Conservation (phyloP, 2,888 invertebrate species). For the Tenthredo amoena region DNA sequence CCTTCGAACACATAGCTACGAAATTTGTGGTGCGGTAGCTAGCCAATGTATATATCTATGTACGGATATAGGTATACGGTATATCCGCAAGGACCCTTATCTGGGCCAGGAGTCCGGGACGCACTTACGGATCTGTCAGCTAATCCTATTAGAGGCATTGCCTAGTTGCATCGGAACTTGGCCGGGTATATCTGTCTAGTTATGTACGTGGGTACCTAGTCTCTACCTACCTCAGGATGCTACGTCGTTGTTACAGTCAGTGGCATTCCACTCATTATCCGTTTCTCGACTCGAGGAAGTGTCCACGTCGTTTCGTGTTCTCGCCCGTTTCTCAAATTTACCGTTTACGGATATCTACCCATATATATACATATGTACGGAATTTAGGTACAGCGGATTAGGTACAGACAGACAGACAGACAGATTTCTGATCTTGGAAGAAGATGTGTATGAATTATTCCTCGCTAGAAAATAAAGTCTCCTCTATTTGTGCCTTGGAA, state of each 20-base stretch:
- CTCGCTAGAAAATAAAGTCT: not conserved
- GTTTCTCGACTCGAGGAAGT: conserved; percentile 15
- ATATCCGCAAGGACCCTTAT: conserved; percentile 61
- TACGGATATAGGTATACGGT: not conserved
- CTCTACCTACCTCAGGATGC: not conserved
- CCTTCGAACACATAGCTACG: not conserved
- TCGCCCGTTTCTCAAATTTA: not conserved
- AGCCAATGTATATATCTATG: not conserved
- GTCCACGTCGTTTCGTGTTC: not conserved
- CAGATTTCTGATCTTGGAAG: too few species aligned
- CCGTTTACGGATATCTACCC: not conserved
- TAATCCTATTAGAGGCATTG: conserved; percentile 71
- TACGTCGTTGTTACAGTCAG: not conserved
- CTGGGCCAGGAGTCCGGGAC: conserved; percentile 46
- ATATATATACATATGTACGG: not conserved
- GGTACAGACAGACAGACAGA: too few species aligned
- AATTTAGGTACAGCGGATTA: conserved; percentile 2
- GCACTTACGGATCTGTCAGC: conserved; percentile 66
- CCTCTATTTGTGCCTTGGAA: too few species aligned
- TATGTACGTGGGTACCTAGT: not conserved
- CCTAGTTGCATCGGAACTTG: conserved; percentile 51
- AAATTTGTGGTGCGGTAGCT: not conserved
- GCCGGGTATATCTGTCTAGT: not conserved
- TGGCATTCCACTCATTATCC: conserved; percentile 31
- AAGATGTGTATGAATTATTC: not conserved